Conservation (phyloP, 2,113 vertebrate species). For the Holacanthus passer region DNA sequence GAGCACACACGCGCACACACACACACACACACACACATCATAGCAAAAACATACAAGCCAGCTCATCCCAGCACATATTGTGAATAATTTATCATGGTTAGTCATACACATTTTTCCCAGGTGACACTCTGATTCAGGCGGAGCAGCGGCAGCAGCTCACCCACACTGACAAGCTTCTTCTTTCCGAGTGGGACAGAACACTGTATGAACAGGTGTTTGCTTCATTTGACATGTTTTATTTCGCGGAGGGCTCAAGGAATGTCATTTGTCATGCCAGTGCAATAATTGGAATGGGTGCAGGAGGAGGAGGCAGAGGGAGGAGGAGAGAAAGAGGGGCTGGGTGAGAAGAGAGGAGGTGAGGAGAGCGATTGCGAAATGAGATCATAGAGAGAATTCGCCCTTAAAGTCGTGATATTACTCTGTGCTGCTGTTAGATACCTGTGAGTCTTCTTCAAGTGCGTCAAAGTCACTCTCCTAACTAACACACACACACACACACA, state of each 20-base stretch:
- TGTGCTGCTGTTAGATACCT: not conserved
- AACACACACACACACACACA: too few relatives aligned
- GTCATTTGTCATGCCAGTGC: constrained; percentile 18
- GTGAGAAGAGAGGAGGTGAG: not conserved
- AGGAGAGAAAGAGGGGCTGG: too few relatives aligned
- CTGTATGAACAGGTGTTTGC: constrained; percentile 2
- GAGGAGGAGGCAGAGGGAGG: not conserved
- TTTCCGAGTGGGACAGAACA: not conserved
- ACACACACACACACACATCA: not conserved
- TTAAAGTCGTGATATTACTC: not conserved
- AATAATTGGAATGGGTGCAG: constrained; percentile 34
- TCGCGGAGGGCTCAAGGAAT: not conserved
- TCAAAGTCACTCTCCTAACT: not conserved
- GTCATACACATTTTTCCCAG: constrained; percentile 36
- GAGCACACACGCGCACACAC: not conserved
- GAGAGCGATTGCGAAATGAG: not conserved
- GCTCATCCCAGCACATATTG: constrained; percentile 21
- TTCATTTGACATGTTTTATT: constrained; percentile 21
- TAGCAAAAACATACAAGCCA: constrained; percentile 19
- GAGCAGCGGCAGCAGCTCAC: constrained; percentile 28
- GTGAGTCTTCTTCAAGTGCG: not conserved
- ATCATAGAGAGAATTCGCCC: constrained; percentile 1
- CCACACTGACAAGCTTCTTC: constrained; percentile 20
- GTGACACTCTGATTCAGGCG: constrained; percentile 26
- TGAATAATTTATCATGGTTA: constrained; percentile 67